Percentiles rank a stretch among this genome's conserved stretches.
These are phyloP conservation scores for Habropoda laboriosa DNA, from an alignment of 1,140 invertebrate genomes.

Conservation along the genomic window DNA sequence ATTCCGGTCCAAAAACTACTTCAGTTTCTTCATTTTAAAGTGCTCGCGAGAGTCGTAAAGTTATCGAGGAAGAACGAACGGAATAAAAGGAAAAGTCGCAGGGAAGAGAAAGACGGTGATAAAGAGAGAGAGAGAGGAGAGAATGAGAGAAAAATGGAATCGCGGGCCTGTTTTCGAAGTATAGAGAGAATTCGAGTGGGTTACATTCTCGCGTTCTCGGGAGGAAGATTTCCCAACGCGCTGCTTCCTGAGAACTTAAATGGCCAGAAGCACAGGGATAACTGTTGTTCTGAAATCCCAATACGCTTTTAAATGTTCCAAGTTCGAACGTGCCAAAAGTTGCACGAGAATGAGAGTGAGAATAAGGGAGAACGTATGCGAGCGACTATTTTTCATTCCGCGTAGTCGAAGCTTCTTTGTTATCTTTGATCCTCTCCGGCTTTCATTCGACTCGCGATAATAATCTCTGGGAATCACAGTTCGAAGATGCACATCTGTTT, in stretches of 20 bases:
- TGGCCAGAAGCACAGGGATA: conserved; percentile 6
- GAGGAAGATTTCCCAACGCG: conserved; percentile 40
- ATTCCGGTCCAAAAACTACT: background rate
- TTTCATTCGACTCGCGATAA: background rate
- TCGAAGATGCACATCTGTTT: background rate
- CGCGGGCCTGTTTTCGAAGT: background rate
- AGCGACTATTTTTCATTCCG: background rate
- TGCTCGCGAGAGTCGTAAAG: conserved; percentile 13
- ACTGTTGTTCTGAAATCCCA: conserved; percentile 19
- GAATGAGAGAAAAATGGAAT: background rate
- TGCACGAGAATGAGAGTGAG: background rate
- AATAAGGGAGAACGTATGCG: background rate
- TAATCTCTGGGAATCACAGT: background rate
- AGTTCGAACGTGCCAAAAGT: conserved; percentile 12
- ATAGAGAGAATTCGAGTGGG: conserved; percentile 22
- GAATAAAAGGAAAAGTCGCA: background rate
- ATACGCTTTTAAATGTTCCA: conserved; percentile 29
- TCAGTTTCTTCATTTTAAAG: conserved; percentile 22
- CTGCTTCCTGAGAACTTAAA: conserved; percentile 34
- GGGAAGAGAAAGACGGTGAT: background rate
- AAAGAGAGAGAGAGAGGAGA: background rate
- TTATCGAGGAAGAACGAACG: background rate
- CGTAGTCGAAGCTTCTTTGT: background rate
- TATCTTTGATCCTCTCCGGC: no score
- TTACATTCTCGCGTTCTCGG: conserved; percentile 20